phyloP scores from a whole-genome alignment of 2,888 invertebrate genomes.

The Dendrolimus pini region DNA sequence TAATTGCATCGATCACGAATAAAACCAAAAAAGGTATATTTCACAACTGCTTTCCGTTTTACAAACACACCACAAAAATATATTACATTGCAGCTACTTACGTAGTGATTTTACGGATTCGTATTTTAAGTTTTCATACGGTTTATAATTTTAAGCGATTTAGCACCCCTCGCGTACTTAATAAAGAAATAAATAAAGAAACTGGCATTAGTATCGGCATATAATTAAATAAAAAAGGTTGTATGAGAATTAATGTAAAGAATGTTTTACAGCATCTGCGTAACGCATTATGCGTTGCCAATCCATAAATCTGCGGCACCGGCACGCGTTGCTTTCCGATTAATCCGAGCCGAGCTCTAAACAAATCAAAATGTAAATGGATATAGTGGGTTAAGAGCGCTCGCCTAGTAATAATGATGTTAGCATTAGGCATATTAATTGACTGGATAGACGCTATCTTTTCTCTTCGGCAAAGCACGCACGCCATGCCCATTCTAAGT shows the following conservation, averaged over 20 bases:
- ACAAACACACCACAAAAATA: too few species aligned
- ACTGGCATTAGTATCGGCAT: too few species aligned
- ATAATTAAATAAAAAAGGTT: neutral
- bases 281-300: conserved; percentile 21
- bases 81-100: too few species aligned
- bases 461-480: conserved; percentile 43
- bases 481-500: conserved; percentile 37
- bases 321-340: conserved; percentile 60
- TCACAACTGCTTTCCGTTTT: too few species aligned
- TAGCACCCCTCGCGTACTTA: too few species aligned
- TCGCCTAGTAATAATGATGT: conserved; percentile 75
- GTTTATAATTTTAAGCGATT: too few species aligned
- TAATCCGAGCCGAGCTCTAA: conserved; percentile 66
- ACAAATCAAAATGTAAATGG: conserved; percentile 76
- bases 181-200: too few species aligned
- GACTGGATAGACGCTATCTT: conserved; percentile 67
- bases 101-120: too few species aligned
- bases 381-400: conserved; percentile 74
- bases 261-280: conserved; percentile 17
- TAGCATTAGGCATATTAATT: conserved; percentile 77
- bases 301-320: conserved; percentile 59
- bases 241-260: neutral
- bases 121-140: too few species aligned
- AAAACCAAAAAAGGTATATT: too few species aligned
- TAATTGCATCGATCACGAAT: too few species aligned